Base-by-base conservation (phyloP, 2,113 vertebrate genomes). In the Misgurnus anguillicaudatus region DNA sequence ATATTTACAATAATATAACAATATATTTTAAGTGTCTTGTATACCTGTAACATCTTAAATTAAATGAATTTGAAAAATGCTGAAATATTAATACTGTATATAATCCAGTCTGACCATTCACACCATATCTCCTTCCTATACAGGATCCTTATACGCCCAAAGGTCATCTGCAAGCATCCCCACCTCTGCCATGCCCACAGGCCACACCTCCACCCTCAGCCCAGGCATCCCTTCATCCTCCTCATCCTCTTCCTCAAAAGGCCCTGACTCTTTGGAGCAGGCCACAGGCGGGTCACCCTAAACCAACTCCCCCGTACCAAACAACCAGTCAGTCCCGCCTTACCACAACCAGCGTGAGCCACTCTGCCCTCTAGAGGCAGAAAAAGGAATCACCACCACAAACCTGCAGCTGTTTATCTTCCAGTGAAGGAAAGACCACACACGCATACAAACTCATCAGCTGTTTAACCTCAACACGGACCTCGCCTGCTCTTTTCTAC, bases 111-210 rank as follows among this genome's bases (percentile, higher is more conserved):
- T 9, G 6, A 19, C 3, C 47, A 51, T 13, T 51, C 13, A 51
- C 47, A 51, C 13, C 13, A 2, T 74, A 4, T 77, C 9, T 78
- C 51, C 67, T 8, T 75, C 19, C 24, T 5, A 31, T 85, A 9
- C 77, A 94, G 93, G 93, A 79, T 92, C 86, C 16, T 84, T 94
- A 76, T 93, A 90, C 77, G 92, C 93, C 24, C 92, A 94, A 86
- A 92, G 90, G 80, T 79, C 92, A 0, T 58, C 88, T 19, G 84
- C 36, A 31, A 62, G 85, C 57, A 72, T 90, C 0, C 87, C 87
- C 51, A 81, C 75, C 0, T 85, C 91, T 2, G 89, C 87, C n/a
- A 90, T 89, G 39, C 48, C 77, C 21, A 85, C 89, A 68, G 90
- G 90, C 83, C 90, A 90, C 0, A 90, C 87, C 57, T 70, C 84